Base-by-base conservation (phyloP, 2,888 invertebrate species). In the Rutpela maculata region DNA sequence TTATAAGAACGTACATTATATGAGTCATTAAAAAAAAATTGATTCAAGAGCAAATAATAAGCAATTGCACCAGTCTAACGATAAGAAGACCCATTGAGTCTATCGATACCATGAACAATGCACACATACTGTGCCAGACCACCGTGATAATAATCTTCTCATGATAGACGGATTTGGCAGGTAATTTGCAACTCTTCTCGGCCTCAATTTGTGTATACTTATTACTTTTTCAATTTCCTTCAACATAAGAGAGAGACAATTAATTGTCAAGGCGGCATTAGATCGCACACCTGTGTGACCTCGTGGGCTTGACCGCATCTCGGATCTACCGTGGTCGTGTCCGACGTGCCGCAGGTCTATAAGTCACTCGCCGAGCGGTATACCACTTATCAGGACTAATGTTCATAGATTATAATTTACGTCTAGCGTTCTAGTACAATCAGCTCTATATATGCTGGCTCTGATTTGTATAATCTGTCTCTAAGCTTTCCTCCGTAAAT, bases 221-320 rank as follows among this genome's bases (percentile, higher is more conserved):
- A 60, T 43, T 22, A 22, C n/a, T 63, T 72, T 55, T 59, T 43
- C 19, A 31, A 55, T 72, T 55, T 72, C 57, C 38, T 50, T 22
- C 63, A 50, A n/a, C 35, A 50, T 63, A 50, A 22, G 59, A 72
- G 63, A 72, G 26, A 72, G 60, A 59, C 17, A 63, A 50, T 63
- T 72, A 63, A 72, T 72, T 63, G 72, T 63, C 50, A 31, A 17
- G 60, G n/a, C 22, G 55, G 43, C 67, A 55, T 70, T 60, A 70
- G 38, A 72, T 50, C 65, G 78, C 80, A 86, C 86, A 86, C 85
- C 86, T 86, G 86, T 84, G 85, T 84, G 85, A 86, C 85, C 86
- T 81, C 83, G 82, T 82, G 79, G 84, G 81, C 78, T 80, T 84
- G 84, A 84, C 84, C 84, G 83, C 76, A 66, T 72, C 69, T 68